phyloP scores from a whole-genome alignment of 2,797 vertebrate genomes.

The Chelidonichthys spinosus region DNA sequence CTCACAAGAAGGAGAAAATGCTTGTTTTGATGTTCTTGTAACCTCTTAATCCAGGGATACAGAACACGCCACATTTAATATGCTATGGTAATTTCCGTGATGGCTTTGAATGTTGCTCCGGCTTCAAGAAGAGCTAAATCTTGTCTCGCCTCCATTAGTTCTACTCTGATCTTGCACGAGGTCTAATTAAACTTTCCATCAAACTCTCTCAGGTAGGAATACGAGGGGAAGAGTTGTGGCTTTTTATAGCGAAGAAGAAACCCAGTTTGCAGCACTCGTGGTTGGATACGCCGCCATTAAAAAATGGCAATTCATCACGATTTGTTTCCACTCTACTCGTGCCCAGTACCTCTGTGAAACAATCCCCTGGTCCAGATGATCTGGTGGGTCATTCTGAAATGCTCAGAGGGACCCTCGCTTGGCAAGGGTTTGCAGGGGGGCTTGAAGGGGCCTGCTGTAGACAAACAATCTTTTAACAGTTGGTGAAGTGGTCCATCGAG shows the following conservation, averaged over 20 bases:
- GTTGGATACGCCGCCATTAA: constrained; percentile 47
- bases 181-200: constrained; percentile 73
- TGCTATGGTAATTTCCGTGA: constrained; percentile 71
- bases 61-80: constrained; percentile 54
- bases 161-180: constrained; percentile 69
- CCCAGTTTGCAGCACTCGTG: constrained; percentile 31
- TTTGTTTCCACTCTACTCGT: constrained; percentile 55
- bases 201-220: constrained; percentile 60
- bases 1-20: constrained; percentile 61
- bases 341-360: constrained; percentile 43
- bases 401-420: constrained; percentile 63
- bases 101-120: constrained; percentile 68
- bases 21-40: constrained; percentile 78
- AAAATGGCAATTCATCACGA: constrained; percentile 54
- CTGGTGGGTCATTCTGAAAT: constrained; percentile 53
- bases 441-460: constrained; percentile 64
- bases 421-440: constrained; percentile 52
- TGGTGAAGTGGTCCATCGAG: constrained; percentile 80
- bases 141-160: constrained; percentile 66
- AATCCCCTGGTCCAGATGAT: constrained; percentile 45
- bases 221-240: constrained; percentile 44
- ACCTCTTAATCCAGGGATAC: constrained; percentile 66
- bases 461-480: constrained; percentile 81
- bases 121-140: constrained; percentile 71
- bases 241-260: constrained; percentile 59